Evolutionary conservation across 2,113 vertebrate species (phyloP), one percentile per base, ranked within the genome.

Genomic region (Orthonyx spaldingii): DNA sequence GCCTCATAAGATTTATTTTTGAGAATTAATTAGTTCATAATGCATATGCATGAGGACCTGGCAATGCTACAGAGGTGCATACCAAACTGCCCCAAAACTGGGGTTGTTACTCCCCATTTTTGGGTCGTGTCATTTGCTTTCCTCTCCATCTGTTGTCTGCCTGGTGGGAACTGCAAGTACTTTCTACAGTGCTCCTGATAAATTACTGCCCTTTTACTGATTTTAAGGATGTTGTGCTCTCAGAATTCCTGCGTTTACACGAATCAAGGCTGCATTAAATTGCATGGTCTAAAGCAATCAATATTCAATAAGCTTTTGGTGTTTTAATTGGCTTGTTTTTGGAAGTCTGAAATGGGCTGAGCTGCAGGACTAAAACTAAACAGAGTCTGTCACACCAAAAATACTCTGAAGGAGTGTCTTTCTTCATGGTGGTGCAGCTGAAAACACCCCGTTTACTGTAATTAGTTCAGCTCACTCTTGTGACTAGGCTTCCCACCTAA

Each of bases 301-400:
- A 61, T 90, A 90, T 68, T 87, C 53, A 70, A 23, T 85, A 87
- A 87, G 49, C 41, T 95, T 87, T 84, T 91, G 56, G 14, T 83
- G 44, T 95, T 93, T 95, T 77, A 83, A 70, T 83, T 90, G 78
- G 39, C 26, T 95, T 85, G 24, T 2, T 65, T 80, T 60, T 84
- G 37, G 50, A 65, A 76, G 55, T 76, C 70, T 96, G 91, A 89
- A 93, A 89, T 49, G 60, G 60, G 61, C 74, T 89, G 91, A 87
- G 84, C 69, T 95, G 77, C 78, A 68, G 70, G 69, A 75, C 91
- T 91, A 55, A 94, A 90, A 74, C 69, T 56, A 46, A 94, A 89
- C 24, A 9, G 56, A 63, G 69, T 80, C 77, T 95, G 61, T 95
- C 87, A 56, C 68, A 87, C 44, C 46, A 89, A 65, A 91, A 85